phyloP scores from a whole-genome alignment of 2,888 invertebrate species.

The Cyclophora punctaria region DNA sequence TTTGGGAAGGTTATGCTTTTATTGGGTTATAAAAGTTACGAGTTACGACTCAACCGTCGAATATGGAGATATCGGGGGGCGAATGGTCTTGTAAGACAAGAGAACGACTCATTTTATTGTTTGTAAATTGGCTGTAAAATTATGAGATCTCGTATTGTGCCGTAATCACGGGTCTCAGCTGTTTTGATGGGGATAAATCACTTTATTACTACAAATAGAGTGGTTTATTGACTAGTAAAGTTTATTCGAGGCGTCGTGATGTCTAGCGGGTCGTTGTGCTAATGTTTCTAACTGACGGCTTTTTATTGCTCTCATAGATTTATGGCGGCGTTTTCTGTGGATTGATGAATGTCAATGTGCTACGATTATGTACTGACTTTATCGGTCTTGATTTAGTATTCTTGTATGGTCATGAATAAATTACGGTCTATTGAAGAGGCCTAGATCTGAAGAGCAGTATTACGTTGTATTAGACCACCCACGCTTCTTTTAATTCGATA shows the following conservation, averaged over 20 bases:
- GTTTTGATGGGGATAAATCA: slow-evolving; percentile 66
- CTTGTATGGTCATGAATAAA: neutral
- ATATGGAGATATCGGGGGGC: slow-evolving; percentile 71
- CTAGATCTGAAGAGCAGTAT: too few relatives aligned
- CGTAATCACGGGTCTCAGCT: slow-evolving; percentile 69
- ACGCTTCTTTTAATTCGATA: neutral
- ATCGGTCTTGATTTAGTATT: slow-evolving; percentile 10
- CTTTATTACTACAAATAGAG: slow-evolving; percentile 57
- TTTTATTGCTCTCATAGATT: slow-evolving; percentile 18
- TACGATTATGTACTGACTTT: slow-evolving; percentile 2
- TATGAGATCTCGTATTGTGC: slow-evolving; percentile 70
- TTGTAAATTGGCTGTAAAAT: slow-evolving; percentile 77
- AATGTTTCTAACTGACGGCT: slow-evolving; percentile 28
- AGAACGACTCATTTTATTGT: slow-evolving; percentile 71
- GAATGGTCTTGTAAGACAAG: slow-evolving; percentile 69
- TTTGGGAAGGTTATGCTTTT: slow-evolving; percentile 54
- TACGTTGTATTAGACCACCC: too few relatives aligned
- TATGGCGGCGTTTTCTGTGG: slow-evolving; percentile 14
- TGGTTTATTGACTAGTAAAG: slow-evolving; percentile 53
- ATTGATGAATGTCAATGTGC: slow-evolving; percentile 15
- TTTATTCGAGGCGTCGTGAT: slow-evolving; percentile 45
- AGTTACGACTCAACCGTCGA: slow-evolving; percentile 59
- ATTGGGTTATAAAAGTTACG: slow-evolving; percentile 72
- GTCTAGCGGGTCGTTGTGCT: slow-evolving; percentile 36
- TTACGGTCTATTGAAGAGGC: neutral